These are phyloP conservation scores for Silurus lanzhouensis DNA, from an alignment of 2,797 vertebrate genomes.

Conservation along the genomic window DNA sequence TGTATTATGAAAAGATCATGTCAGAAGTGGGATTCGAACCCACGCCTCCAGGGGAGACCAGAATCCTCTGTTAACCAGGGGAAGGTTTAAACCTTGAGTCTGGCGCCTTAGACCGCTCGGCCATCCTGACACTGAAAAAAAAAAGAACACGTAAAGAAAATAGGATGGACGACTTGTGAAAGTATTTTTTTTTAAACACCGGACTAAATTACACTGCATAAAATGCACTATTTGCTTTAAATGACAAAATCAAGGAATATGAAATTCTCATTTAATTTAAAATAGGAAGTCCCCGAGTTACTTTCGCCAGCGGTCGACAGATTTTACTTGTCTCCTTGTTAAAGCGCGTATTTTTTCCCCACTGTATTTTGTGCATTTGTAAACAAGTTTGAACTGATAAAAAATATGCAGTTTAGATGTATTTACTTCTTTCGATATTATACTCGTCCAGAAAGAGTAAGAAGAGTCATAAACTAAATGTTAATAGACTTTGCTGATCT, in stretches of 20 bases:
- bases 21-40: conserved; percentile 59
- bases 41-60: conserved; percentile 64
- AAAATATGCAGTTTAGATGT: conserved; percentile 8
- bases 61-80: conserved; percentile 35
- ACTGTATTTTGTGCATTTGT: too few species aligned
- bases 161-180: not conserved
- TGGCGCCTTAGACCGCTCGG: conserved; percentile 24
- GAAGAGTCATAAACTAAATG: not conserved
- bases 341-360: too few species aligned
- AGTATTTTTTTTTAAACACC: not conserved
- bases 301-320: too few species aligned
- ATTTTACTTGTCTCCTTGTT: too few species aligned
- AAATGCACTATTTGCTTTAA: not conserved
- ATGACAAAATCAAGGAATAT: not conserved
- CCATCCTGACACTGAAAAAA: conserved; percentile 45
- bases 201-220: not conserved
- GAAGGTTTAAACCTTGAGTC: conserved; percentile 31
- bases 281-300: too few species aligned
- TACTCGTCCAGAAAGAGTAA: not conserved
- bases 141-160: rapidly evolving
- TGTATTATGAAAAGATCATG: not conserved
- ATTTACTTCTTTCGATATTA: not conserved
- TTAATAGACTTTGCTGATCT: too few species aligned
- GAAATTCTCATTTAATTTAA: too few species aligned
- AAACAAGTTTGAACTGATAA: too few species aligned